Conservation (phyloP, 2,797 vertebrate genomes). For the Cirrhinus mrigala region DNA sequence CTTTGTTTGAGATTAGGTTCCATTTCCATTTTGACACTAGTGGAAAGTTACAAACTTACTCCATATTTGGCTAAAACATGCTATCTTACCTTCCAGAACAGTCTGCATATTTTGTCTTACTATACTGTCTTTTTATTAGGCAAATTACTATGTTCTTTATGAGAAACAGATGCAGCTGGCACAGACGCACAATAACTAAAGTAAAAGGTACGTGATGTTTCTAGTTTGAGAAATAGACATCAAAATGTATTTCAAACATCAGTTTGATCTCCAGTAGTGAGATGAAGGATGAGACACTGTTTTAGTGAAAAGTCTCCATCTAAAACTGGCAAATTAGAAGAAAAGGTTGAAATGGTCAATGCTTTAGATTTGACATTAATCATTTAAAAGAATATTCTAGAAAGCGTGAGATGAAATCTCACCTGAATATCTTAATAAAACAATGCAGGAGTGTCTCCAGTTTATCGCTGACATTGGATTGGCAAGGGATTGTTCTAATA, state of each 20-base stretch:
- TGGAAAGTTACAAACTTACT: background rate
- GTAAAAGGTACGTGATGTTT: background rate
- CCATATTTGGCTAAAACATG: background rate
- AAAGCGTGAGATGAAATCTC: background rate
- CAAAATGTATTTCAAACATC: background rate
- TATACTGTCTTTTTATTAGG: background rate
- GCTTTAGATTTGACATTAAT: background rate
- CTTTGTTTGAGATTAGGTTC: background rate
- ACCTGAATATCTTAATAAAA: background rate
- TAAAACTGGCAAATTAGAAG: background rate
- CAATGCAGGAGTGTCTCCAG: background rate
- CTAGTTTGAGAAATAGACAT: background rate
- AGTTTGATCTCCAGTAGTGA: background rate
- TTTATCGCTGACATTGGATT: background rate
- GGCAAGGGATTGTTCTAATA: background rate
- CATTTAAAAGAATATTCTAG: background rate
- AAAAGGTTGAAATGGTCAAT: background rate
- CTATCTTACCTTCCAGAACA: background rate
- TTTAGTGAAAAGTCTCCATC: background rate
- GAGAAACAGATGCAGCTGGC: background rate
- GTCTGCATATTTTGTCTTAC: background rate
- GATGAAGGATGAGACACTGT: background rate
- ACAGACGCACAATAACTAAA: background rate
- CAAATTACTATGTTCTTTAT: no score
- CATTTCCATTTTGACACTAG: background rate